Conservation (phyloP, 1,140 invertebrate species). For the Hyles euphorbiae region DNA sequence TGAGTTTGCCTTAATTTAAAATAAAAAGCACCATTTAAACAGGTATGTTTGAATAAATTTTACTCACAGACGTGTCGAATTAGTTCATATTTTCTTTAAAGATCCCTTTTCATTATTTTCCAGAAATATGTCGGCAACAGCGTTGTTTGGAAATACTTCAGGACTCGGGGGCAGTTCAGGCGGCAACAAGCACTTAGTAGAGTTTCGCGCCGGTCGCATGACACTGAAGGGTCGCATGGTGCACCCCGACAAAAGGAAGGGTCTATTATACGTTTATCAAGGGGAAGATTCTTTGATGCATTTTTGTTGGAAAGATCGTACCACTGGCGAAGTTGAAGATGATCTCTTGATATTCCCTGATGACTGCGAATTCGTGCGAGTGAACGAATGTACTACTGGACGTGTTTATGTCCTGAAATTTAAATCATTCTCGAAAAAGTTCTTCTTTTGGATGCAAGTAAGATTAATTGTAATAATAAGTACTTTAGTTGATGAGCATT, state of each 20-base stretch:
- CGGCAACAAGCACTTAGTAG: constrained; percentile 93
- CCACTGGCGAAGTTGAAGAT: constrained; percentile 80
- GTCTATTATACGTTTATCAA: constrained; percentile 95
- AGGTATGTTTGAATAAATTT: no score
- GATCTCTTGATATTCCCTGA: constrained; percentile 99
- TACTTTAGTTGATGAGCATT: neutral
- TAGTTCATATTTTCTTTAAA: no score
- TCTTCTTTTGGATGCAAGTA: constrained; percentile 99
- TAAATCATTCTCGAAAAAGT: constrained; percentile 92
- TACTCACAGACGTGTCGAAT: no score
- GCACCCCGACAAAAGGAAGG: constrained; percentile 96
- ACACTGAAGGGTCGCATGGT: constrained; percentile 94
- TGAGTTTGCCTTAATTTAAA: no score
- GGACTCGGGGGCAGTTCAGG: constrained; percentile 86
- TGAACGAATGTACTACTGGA: constrained; percentile 96
- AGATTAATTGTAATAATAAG: constrained; percentile 8
- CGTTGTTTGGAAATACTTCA: constrained; percentile 84
- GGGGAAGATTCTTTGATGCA: constrained; percentile 97
- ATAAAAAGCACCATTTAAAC: no score
- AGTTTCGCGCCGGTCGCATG: constrained; percentile 98
- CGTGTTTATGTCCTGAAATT: constrained; percentile 97
- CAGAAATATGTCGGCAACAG: constrained; percentile 77
- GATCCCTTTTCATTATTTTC: neutral
- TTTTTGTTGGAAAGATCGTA: constrained; percentile 98
- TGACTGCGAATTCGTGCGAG: constrained; percentile 97